Percentiles rank a stretch among this genome's conserved stretches.
Evolutionary conservation across 1,140 invertebrate species (phyloP).

Genomic region (Trachelipus rathkii): DNA sequence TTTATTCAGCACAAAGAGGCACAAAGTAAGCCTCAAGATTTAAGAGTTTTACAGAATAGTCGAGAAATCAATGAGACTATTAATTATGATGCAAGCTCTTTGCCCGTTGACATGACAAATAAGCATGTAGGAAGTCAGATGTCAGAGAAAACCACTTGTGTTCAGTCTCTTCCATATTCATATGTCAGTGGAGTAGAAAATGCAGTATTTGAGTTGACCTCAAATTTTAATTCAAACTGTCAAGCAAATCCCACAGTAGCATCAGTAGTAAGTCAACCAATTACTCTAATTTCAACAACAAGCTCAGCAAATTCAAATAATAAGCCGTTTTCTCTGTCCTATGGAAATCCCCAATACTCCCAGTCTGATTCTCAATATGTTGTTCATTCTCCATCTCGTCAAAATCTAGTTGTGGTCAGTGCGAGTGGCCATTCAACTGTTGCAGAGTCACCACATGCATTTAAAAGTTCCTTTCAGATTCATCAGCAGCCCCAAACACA

Average conservation of each 20-base stretch:
- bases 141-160: conserved; percentile 11
- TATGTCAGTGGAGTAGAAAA: not conserved
- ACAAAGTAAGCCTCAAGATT: not conserved
- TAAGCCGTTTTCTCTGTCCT: not conserved
- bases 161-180: not conserved
- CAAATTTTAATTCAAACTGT: not conserved
- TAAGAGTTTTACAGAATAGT: conserved; percentile 5
- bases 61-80: conserved; percentile 3
- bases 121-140: conserved; percentile 12
- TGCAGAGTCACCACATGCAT: not conserved
- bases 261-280: not conserved
- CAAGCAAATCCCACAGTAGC: not conserved
- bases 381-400: not conserved
- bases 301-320: not conserved
- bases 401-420: not conserved
- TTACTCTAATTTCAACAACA: not conserved
- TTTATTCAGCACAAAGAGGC: conserved; percentile 16
- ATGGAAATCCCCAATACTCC: not conserved
- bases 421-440: not conserved
- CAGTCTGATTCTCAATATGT: not conserved
- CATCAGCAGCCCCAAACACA: not conserved
- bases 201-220: not conserved
- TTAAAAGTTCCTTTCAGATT: not conserved
- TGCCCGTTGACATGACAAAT: conserved; percentile 18
- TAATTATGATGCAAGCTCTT: conserved; percentile 18